Base-by-base conservation (phyloP, 2,797 vertebrate genomes). In the Champsocephalus esox region DNA sequence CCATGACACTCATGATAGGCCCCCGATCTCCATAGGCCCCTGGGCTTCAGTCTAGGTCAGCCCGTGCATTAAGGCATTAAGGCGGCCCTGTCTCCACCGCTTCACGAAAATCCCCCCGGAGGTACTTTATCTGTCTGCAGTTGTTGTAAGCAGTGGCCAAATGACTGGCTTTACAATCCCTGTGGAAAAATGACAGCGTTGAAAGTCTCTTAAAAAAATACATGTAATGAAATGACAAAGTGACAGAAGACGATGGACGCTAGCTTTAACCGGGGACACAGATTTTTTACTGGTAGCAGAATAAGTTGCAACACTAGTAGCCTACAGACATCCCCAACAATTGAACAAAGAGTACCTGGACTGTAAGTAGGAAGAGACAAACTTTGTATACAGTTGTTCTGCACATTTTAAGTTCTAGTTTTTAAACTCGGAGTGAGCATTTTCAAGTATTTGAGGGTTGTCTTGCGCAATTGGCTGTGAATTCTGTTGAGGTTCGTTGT, bases 121-220 rank as follows among this genome's bases (percentile, higher is more conserved):
- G 81, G 84, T 99, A 99, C 75, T 95, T 97, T 24, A 24, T 84
- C 82, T 97, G 97, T 24, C 98, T 98, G 12, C 97, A 95, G 81
- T 98, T 99, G 21, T 21, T 21, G 61, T 95, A 95, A 1, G 98
- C 97, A 0, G 91, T 78, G 49, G 98, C 96, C 79, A 99, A 90
- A 56, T 92, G 79, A 44, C 62, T 57, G 0, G 82, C 82, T 34
- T 92, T 80, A 86, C 94, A 92, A 0, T 61, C 49, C 63, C 95
- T 96, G 90, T 17, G 73, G 55, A 82, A 43, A 78, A 1, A 82
- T 24, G 12, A 67, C 32, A 28, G 34, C 17, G 2, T 44, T 21
- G 0, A 21, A 19, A 19, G 19, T 19, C 19, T 19, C 19, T 19
- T 19, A 19, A 19, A 19, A 19, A 19, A 19, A 21, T 21, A 21